Evolutionary conservation across 2,888 invertebrate genomes (phyloP).

Genomic region (Apotomis turbidana): DNA sequence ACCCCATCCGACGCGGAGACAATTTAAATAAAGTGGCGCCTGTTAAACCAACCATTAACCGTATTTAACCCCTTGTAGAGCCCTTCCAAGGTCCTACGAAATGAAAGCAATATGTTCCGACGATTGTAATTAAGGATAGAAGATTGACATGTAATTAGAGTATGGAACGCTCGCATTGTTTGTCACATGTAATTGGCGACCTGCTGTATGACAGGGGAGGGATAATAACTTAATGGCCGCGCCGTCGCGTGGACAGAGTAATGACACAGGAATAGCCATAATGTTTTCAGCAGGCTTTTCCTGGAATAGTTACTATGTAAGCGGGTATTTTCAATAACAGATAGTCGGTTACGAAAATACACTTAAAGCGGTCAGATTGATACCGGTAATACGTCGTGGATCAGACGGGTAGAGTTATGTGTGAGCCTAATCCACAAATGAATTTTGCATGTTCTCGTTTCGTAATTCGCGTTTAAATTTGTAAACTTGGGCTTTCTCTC

Average conservation of each 20-base stretch:
- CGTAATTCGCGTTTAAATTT: not conserved
- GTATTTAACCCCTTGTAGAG: constrained; percentile 60
- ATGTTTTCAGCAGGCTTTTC: constrained; percentile 55
- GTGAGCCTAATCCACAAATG: not conserved
- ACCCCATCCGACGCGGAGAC: constrained; percentile 45
- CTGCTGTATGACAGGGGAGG: constrained; percentile 59
- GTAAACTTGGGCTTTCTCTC: not conserved
- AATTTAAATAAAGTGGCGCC: constrained; percentile 69
- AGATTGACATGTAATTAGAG: constrained; percentile 38
- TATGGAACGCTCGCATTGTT: constrained; percentile 42
- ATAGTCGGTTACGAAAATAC: constrained; percentile 32
- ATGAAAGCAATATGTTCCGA: constrained; percentile 48
- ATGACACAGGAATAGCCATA: constrained; percentile 57
- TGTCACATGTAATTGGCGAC: constrained; percentile 36
- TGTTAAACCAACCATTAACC: constrained; percentile 65
- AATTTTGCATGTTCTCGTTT: not conserved
- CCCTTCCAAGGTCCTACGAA: constrained; percentile 51
- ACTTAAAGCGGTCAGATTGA: constrained; percentile 31
- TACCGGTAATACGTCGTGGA: constrained; percentile 30
- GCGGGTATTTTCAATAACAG: constrained; percentile 25
- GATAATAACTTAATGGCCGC: constrained; percentile 62
- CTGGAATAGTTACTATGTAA: constrained; percentile 46
- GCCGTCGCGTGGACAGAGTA: constrained; percentile 55
- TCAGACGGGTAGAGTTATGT: constrained; percentile 20
- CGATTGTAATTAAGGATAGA: constrained; percentile 52